Evolutionary conservation across 1,140 invertebrate genomes (phyloP).

Genomic region (Tetramorium alpestre): DNA sequence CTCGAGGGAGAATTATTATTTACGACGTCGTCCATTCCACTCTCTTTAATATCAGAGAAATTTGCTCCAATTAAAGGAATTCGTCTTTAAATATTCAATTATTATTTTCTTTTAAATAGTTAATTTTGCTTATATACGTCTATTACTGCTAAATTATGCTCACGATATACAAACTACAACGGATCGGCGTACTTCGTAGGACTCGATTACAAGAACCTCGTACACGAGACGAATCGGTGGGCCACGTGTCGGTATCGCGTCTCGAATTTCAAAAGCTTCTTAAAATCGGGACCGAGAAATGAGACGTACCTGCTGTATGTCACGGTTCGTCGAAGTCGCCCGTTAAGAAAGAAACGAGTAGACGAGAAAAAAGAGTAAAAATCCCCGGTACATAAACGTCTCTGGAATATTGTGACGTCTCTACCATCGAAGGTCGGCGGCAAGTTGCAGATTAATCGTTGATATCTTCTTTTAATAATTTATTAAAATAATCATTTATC

Average conservation of each 20-base stretch:
- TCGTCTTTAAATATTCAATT: conserved; percentile 7
- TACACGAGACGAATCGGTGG: conserved; percentile 40
- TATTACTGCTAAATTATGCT: neutral
- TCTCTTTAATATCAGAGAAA: neutral
- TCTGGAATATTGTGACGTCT: conserved; percentile 12
- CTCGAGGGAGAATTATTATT: conserved; percentile 7
- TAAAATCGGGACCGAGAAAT: conserved; percentile 38
- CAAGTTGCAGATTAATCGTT: neutral
- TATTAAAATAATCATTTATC: neutral
- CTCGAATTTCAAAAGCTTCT: conserved; percentile 60
- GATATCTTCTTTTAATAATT: neutral
- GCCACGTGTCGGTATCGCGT: conserved; percentile 54
- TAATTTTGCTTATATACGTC: neutral
- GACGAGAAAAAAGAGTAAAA: neutral
- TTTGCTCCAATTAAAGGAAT: neutral
- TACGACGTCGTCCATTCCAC: neutral
- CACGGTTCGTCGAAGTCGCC: conserved; percentile 43
- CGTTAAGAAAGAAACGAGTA: neutral
- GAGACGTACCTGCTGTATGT: conserved; percentile 53
- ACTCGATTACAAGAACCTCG: conserved; percentile 38
- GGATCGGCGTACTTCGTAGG: neutral
- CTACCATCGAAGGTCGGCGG: neutral
- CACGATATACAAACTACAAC: neutral
- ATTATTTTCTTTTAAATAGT: neutral
- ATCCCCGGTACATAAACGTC: conserved; percentile 6